phyloP scores from a whole-genome alignment of 2,113 vertebrate species.

The Rhea americana region DNA sequence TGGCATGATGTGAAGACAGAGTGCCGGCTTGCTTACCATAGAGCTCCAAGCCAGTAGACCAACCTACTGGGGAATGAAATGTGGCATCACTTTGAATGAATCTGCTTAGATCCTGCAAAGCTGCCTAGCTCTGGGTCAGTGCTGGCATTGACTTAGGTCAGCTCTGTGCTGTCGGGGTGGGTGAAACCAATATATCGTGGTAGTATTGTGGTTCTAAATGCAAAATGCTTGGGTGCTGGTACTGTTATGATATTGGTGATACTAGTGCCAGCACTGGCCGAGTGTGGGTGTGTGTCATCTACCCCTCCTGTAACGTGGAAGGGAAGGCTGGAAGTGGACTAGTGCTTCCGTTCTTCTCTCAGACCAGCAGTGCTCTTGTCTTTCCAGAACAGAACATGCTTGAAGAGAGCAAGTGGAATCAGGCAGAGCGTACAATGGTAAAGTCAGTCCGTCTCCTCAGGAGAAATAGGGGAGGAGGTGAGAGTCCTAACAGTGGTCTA shows the following conservation, averaged over 20 bases:
- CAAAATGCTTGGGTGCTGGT: neutral
- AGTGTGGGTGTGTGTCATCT: neutral
- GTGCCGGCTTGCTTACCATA: neutral
- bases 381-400: neutral
- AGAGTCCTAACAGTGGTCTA: neutral
- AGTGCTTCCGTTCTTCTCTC: neutral
- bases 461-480: neutral
- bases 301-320: neutral
- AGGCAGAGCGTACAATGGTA: neutral
- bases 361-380: neutral
- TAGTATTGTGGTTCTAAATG: neutral
- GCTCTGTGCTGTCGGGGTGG: neutral
- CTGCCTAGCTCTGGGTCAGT: neutral
- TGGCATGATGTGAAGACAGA: neutral
- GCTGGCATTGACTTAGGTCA: neutral
- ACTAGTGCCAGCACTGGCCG: neutral
- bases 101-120: neutral
- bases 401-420: neutral
- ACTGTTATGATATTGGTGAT: neutral
- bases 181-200: neutral
- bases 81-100: neutral
- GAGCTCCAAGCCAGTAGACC: neutral
- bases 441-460: neutral
- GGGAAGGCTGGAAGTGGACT: neutral
- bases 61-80: neutral